Conservation (phyloP, 2,797 vertebrate genomes). For the Arctocebus calabarensis region DNA sequence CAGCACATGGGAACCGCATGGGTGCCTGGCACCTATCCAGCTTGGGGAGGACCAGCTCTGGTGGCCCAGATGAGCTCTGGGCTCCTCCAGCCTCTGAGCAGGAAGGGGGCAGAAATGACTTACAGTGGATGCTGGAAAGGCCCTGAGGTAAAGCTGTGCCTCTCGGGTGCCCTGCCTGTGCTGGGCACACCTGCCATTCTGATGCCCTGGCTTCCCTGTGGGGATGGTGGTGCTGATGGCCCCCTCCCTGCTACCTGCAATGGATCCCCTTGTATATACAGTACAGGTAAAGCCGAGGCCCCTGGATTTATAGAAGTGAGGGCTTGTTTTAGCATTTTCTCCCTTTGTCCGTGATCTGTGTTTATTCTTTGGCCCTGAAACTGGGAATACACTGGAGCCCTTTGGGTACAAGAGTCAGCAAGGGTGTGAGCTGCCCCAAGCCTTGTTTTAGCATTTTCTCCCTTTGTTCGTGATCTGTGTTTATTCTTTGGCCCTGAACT, state of each 20-base stretch:
- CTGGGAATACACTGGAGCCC: background rate
- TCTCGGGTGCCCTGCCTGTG: background rate
- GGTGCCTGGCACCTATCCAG: background rate
- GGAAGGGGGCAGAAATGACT: background rate
- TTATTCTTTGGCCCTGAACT: too few relatives aligned
- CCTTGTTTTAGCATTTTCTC: too few relatives aligned
- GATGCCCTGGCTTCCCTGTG: background rate
- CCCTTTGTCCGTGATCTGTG: background rate
- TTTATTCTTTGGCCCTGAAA: background rate
- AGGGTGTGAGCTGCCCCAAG: too few relatives aligned
- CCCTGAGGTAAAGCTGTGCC: background rate
- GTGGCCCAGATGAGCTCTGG: background rate
- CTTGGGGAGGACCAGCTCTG: background rate
- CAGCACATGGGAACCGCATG: constrained; percentile 72
- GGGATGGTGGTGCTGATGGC: background rate
- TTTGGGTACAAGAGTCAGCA: background rate
- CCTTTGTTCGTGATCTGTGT: too few relatives aligned
- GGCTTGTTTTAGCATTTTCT: background rate
- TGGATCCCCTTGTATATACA: rapidly evolving
- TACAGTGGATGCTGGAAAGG: background rate
- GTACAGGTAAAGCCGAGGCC: background rate
- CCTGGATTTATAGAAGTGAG: background rate
- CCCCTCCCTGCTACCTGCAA: background rate
- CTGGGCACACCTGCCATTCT: background rate
- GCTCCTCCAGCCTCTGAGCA: background rate